A percentile compares a stretch with the other conserved stretches of the same genome.
These are phyloP conservation scores for Microctonus hyperodae DNA, from an alignment of 2,888 invertebrate species.

Conservation along the genomic window DNA sequence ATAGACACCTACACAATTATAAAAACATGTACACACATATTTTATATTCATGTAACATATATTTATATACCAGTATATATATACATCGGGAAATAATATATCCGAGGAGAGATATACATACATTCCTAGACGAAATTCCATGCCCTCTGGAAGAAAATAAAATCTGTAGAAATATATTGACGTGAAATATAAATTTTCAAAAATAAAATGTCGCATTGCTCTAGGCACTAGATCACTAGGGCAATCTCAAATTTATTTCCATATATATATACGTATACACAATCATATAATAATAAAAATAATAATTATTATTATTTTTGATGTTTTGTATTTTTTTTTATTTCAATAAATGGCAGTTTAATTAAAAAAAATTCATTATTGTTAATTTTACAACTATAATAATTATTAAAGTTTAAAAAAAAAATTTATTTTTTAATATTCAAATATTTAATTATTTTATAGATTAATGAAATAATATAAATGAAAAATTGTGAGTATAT, in stretches of 20 bases:
- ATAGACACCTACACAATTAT: no score
- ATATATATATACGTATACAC: not conserved
- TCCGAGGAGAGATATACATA: not conserved
- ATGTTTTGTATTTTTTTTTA: no score
- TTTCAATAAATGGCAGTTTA: no score
- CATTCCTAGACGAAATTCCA: conserved; percentile 25
- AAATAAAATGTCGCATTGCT: conserved; percentile 15
- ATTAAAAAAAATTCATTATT: no score
- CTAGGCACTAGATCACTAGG: conserved; percentile 11
- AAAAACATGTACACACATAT: not conserved
- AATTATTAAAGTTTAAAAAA: no score
- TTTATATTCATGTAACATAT: not conserved
- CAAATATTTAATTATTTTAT: no score
- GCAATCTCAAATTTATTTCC: not conserved
- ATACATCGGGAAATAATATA: not conserved
- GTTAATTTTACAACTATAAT: no score
- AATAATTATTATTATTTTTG: no score
- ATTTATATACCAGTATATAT: not conserved
- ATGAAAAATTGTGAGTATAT: not conserved
- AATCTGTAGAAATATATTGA: conserved; percentile 20
- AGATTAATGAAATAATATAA: not conserved
- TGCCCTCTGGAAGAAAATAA: conserved; percentile 9
- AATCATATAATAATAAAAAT: no score
- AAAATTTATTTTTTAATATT: no score
- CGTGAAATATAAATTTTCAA: conserved; percentile 11